Evolutionary conservation across 2,888 invertebrate species (phyloP), one percentile per base, ranked within the genome.

Genomic region (Apamea epomidion): DNA sequence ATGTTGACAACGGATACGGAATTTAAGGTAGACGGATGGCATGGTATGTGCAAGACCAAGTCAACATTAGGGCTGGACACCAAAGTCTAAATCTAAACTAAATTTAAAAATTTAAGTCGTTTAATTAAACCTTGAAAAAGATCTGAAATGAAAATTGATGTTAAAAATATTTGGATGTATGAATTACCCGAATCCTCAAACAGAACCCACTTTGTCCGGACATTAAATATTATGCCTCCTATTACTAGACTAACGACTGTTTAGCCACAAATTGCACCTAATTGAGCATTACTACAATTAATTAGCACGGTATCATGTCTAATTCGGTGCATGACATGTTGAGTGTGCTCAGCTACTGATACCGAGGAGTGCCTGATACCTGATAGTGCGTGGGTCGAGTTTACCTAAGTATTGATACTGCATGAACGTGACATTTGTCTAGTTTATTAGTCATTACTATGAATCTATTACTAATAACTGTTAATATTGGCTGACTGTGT

Each of bases 201-300:
- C 60, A 58, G 51, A 62, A 12, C 54, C 58, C n/a, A 67, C 29
- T 58, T 16, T 37, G 82, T 81, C 29, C 42, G n/a, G 32, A 25
- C 32, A 72, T n/a, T 37, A 62, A 64, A 51, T 64, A 60, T 42
- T 48, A 18, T n/a, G 25, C 60, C 54, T 72, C 42, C 54, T 64
- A 65, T 74, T 48, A 48, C 74, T 71, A 74, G 60, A 65, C 54
- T 68, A 69, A 42, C 65, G 12, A 65, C 62, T 60, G 58, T 81
- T 76, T 85, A 69, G 51, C 65, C 25, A 76, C 85, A 78, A 85
- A 87, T 87, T 87, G 72, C 82, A 45, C 14, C 64, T 79, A 86
- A 87, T 87, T 85, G 68, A 78, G 48, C 82, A 78, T 85, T 81
- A 76, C 2, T 81, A 76, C 2, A 74, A 69, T 85, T 81, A 82